Conservation (phyloP, 2,113 vertebrate species). For the Capricornis sumatraensis region DNA sequence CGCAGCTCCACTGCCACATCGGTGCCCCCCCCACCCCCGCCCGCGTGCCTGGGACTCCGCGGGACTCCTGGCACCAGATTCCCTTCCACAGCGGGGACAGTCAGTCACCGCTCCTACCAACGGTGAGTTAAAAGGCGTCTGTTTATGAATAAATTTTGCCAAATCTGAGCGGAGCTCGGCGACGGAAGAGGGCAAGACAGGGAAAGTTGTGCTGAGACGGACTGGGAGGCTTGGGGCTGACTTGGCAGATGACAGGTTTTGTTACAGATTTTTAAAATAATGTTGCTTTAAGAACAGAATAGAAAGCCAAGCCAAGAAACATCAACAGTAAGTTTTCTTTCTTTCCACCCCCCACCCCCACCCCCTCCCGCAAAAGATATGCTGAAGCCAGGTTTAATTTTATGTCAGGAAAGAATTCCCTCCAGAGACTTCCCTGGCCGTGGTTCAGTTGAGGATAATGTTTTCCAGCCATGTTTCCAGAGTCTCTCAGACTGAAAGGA, state of each 20-base stretch:
- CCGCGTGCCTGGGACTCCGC: neutral
- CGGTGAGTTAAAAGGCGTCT: neutral
- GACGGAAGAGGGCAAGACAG: neutral
- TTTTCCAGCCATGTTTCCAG: conserved; percentile 71
- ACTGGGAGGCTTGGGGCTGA: neutral
- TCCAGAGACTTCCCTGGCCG: conserved; percentile 73
- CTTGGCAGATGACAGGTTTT: conserved; percentile 56
- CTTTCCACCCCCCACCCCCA: neutral
- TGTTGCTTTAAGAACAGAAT: conserved; percentile 67
- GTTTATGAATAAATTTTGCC: neutral
- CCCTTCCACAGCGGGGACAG: neutral
- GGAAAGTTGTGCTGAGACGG: neutral
- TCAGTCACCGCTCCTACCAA: neutral
- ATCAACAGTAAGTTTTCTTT: conserved; percentile 64
- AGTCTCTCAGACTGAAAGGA: conserved; percentile 40
- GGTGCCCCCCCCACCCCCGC: fast-evolving
- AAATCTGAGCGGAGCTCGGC: neutral
- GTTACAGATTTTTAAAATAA: conserved; percentile 67
- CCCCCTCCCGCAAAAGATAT: conserved; percentile 39
- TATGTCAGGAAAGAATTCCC: conserved; percentile 76
- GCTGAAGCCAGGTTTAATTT: conserved; percentile 73
- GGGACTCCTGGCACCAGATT: neutral
- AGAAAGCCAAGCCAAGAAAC: conserved; percentile 62
- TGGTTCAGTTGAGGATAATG: conserved; percentile 68
- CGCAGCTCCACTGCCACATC: neutral